These are phyloP conservation scores for Mamestra brassicae DNA, from an alignment of 2,888 invertebrate species.

Conservation along the genomic window DNA sequence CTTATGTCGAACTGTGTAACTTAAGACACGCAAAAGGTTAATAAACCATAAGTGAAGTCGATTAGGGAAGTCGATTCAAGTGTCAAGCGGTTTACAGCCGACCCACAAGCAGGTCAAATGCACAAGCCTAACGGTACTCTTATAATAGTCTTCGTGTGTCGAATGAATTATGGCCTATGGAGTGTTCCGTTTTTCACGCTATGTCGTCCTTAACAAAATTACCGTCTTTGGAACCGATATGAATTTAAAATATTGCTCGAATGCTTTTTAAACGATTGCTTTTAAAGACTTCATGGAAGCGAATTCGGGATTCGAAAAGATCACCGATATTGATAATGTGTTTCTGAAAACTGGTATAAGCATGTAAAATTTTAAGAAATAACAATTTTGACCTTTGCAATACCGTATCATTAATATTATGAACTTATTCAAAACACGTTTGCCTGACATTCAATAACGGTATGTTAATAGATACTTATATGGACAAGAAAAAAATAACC, in stretches of 20 bases:
- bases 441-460: slow-evolving; percentile 50
- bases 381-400: slow-evolving; percentile 35
- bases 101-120: slow-evolving; percentile 85
- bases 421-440: slow-evolving; percentile 45
- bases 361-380: slow-evolving; percentile 17
- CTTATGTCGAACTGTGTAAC: too few species aligned
- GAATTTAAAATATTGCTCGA: slow-evolving; percentile 17
- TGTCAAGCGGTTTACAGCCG: slow-evolving; percentile 71
- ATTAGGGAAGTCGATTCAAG: slow-evolving; percentile 59
- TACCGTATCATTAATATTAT: slow-evolving; percentile 30
- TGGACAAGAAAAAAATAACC: slow-evolving; percentile 10
- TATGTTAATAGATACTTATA: slow-evolving; percentile 23
- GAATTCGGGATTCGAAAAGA: slow-evolving; percentile 1
- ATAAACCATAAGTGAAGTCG: slow-evolving; percentile 37
- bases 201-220: slow-evolving; percentile 51
- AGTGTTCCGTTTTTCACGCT: slow-evolving; percentile 64
- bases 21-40: too few species aligned
- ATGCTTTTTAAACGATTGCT: neutral
- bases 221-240: slow-evolving; percentile 17
- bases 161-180: slow-evolving; percentile 76
- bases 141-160: slow-evolving; percentile 79
- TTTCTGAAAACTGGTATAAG: slow-evolving; percentile 23
- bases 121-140: slow-evolving; percentile 82
- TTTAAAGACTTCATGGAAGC: slow-evolving; percentile 9
- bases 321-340: slow-evolving; percentile 3